Base-by-base conservation (phyloP, 2,113 vertebrate species). In the Salvelinus namaycush region DNA sequence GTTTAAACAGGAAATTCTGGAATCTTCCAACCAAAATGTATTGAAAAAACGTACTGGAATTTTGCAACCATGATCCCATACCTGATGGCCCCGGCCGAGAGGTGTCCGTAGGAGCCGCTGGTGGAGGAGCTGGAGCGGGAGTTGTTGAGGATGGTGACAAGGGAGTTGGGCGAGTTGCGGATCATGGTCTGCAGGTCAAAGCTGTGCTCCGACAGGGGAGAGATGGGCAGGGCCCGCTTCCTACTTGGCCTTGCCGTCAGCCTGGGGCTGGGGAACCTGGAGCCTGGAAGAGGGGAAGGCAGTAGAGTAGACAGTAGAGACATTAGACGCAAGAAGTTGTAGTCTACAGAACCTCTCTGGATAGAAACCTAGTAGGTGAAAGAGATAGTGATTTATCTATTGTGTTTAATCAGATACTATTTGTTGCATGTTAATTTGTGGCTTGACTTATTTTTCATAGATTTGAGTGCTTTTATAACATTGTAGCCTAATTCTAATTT, bases 141-240 rank as follows among this genome's bases (percentile, higher is more conserved):
- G 92, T 97, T 98, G 91, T 98, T 99, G 83, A 99, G 96, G 89
- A 99, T 97, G 34, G 96, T 98, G 90, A 98, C 96, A 85, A 99
- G 92, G 51, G 98, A 98, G 90, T 97, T 99, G 83, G 98, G 97
- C 44, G 98, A 99, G 51, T 96, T 98, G 82, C 97, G 93, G 85
- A 99, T 99, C 96, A 98, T 97, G 83, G 97, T 96, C 93, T 99
- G 97, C 89, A 99, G 95, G 95, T 99, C 98, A 79, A 99, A 98
- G 91, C 96, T 97, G 91, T 97, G 96, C 85, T 99, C 97, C 0
- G 97, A 99, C 51, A 97, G 93, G 1, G 97, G 97, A 1, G 98
- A 99, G 88, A 96, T 96, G 88, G 98, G 96, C 87, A 98, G 89
- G 0, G 97, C 96, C 0, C 98, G 95, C 87, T 99, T 99, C 84